Percentiles rank a stretch among this genome's conserved stretches.
Evolutionary conservation across 2,888 invertebrate species (phyloP).

Genomic region (Physocephala rufipes): DNA sequence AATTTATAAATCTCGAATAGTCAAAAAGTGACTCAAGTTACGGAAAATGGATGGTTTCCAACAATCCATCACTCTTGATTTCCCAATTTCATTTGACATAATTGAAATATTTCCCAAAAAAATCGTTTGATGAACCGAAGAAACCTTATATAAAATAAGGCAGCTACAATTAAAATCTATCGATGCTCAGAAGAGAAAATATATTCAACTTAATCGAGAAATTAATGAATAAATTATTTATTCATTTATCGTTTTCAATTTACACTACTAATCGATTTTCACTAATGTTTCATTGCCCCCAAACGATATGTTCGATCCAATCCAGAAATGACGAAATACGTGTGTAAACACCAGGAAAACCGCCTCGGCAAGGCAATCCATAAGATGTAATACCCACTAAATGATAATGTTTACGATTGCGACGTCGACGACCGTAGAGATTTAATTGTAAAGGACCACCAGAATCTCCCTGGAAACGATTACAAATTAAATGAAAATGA

Average conservation of each 20-base stretch:
- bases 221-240: too few relatives aligned
- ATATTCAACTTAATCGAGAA: too few relatives aligned
- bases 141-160: too few relatives aligned
- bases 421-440: slow-evolving; percentile 50
- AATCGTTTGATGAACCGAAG: too few relatives aligned
- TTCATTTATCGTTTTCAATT: background rate
- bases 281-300: background rate
- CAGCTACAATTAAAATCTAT: too few relatives aligned
- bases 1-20: too few relatives aligned
- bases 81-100: too few relatives aligned
- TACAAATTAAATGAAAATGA: background rate
- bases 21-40: too few relatives aligned
- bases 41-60: too few relatives aligned
- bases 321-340: slow-evolving; percentile 57
- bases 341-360: slow-evolving; percentile 61
- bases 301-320: slow-evolving; percentile 52
- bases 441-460: slow-evolving; percentile 62
- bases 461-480: slow-evolving; percentile 56
- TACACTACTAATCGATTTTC: background rate
- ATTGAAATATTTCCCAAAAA: too few relatives aligned
- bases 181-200: too few relatives aligned
- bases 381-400: slow-evolving; percentile 64
- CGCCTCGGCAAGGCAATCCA: slow-evolving; percentile 59
- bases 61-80: too few relatives aligned
- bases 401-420: slow-evolving; percentile 53